Evolutionary conservation across 2,888 invertebrate species (phyloP), one percentile per base, ranked within the genome.

Genomic region (Kuschelorhynchus macadamiae): DNA sequence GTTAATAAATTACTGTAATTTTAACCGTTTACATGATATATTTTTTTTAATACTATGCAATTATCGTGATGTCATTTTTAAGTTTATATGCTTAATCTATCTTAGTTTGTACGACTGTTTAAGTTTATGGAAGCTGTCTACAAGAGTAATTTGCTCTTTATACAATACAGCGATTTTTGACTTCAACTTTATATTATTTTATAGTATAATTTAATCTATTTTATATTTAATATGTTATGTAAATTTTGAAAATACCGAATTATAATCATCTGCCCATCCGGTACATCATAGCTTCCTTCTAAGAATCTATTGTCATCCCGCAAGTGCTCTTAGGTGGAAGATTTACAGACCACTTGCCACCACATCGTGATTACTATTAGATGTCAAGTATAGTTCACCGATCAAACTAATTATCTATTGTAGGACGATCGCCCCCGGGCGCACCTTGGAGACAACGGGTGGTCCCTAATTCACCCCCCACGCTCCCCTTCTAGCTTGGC

Each of bases 271-370:
- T n/a, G n/a, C n/a, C n/a, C n/a, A n/a, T n/a, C n/a, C n/a, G n/a
- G 25, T 25, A 25, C 25, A 25, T 39, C 36, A 39, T 39, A 33
- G 42, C 25, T 16, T 17, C 12, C 17, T 9, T 16, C 42, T 17
- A 14, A 30, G 30, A 14, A 17, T 55, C 42, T 17, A 41, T 50
- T 32, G 32, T 20, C 53, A 41, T 52, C 12, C 33, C 44, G 46
- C 36, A 46, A 20, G 41, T 50, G 49, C 60, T 60, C 20, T 49
- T 56, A 20, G 49, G 49, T 50, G 56, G 71, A 72, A 75, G 75
- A 72, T 75, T 76, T 73, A 75, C 72, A 75, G 75, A 75, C 73
- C 76, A 76, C 76, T 76, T 75, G 72, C 70, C 49, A 72, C 72
- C 72, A 66, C 72, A 60, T 65, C 72, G 62, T 65, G 70, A 75